Base-by-base conservation (phyloP, 2,113 vertebrate species). In the Sitta europaea region DNA sequence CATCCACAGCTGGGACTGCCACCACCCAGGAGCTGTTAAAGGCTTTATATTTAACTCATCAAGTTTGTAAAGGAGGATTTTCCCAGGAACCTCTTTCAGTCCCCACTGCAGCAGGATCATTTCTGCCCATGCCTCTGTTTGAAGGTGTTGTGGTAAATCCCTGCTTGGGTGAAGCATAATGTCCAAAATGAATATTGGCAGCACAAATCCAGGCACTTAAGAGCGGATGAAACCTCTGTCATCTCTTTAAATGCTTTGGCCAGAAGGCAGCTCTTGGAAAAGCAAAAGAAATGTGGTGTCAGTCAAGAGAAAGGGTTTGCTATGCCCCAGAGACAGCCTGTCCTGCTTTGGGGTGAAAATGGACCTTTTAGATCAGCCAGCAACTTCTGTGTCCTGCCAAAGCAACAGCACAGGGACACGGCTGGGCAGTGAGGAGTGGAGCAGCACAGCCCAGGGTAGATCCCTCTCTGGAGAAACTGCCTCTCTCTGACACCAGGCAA, bases 101-200 rank as follows among this genome's bases (percentile, higher is more conserved):
- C 72, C 23, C 27, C 10, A 5, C 1, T 31, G 23, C 35, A n/a
- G 55, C 43, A 48, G 45, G 24, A 45, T 57, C 0, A 0, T 12
- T 21, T 25, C 48, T 59, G 27, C 27, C 7, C 0, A 0, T 62
- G 57, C 29, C 71, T 79, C 57, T 2, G 1, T n/a, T 61, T 84
- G 29, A 59, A 12, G 4, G 31, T 63, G 36, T 38, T 22, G 1
- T 11, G 35, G 70, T 58, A 50, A 94, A 91, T 94, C 72, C 58
- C 48, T 6, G 10, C 35, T 29, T 50, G 67, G 67, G 58, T 78
- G 83, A 92, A 72, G 48, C 24, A 3, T 78, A 38, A 72, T 2
- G 1, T 59, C 48, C 11, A 2, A 59, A 53, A 79, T 36, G 4
- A 5, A 38, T 76, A 38, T n/a, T 36, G 67, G 94, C 79, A 79